Evolutionary conservation across 2,797 vertebrate species (phyloP), one percentile per base, ranked within the genome.

Genomic region (Sebastes jordani): DNA sequence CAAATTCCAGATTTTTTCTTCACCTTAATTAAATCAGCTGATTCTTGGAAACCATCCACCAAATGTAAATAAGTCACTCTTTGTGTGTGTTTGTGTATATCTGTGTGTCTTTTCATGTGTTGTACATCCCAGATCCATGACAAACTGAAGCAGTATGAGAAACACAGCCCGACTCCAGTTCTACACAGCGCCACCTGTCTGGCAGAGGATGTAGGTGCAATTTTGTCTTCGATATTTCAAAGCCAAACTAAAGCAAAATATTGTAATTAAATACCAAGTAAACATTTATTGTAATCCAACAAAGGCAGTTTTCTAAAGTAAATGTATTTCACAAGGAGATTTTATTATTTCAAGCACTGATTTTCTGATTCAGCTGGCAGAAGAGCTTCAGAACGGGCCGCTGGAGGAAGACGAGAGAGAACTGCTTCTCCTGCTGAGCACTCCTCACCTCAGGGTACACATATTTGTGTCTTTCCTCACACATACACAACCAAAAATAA

Each of bases 361-460:
- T 23, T 71, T 58, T 75, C 27, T 85, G 42, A 38, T 3, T 9
- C 91, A 98, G 98, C 95, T 99, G 82, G 96, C 97, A 76, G 98
- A 99, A 76, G 97, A 98, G 87, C 92, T 99, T 81, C 97, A 98
- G 92, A 96, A 94, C 0, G 92, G 97, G 49, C 92, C 95, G 0
- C 93, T 97, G 90, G 96, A 95, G 82, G 92, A 94, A 0, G 97
- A 98, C 0, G 97, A 98, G 87, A 95, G 94, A 80, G 98, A 99
- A 72, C 95, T 99, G 54, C 94, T 98, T 20, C 96, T 96, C 81
- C 93, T 99, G 89, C 92, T 99, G 89, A 97, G 96, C 78, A 96
- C 96, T 49, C 97, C 97, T 63, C 98, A 99, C 91, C 94, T 99
- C 78, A 97, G 97, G 97, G 97, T 98, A 95, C 18, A 22, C 66